Evolutionary conservation across 1,140 invertebrate genomes (phyloP).

Genomic region (Pygmarrhopalites habei): DNA sequence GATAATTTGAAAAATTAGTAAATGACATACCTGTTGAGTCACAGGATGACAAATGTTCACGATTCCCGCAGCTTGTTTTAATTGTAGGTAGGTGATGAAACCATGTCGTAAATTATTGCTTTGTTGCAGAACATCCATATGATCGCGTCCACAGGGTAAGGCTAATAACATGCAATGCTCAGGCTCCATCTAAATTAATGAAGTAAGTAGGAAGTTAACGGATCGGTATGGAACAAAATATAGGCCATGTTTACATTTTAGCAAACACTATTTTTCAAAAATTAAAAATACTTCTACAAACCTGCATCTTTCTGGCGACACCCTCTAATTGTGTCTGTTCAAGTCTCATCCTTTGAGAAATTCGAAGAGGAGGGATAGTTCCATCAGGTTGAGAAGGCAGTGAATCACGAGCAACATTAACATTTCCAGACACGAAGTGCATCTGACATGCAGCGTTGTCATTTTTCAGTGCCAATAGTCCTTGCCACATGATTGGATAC

Average conservation of each 20-base stretch:
- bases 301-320: slow-evolving; percentile 91
- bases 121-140: slow-evolving; percentile 85
- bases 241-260: too few relatives aligned
- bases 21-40: slow-evolving; percentile 14
- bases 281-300: slow-evolving; percentile 47
- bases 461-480: slow-evolving; percentile 86
- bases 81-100: slow-evolving; percentile 92
- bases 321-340: slow-evolving; percentile 91
- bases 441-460: slow-evolving; percentile 94
- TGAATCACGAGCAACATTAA: slow-evolving; percentile 70
- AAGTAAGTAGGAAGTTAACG: too few relatives aligned
- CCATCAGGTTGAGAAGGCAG: slow-evolving; percentile 67
- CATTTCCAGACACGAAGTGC: slow-evolving; percentile 94
- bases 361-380: slow-evolving; percentile 72
- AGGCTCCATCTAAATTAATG: slow-evolving; percentile 74
- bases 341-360: slow-evolving; percentile 92
- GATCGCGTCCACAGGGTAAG: slow-evolving; percentile 85
- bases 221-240: too few relatives aligned
- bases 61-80: slow-evolving; percentile 95
- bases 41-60: slow-evolving; percentile 88
- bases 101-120: slow-evolving; percentile 79
- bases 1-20: not conserved
- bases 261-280: too few relatives aligned
- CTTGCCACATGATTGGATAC: slow-evolving; percentile 95
- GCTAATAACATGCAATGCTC: slow-evolving; percentile 95